These are phyloP conservation scores for Junonia oenone DNA, from an alignment of 2,888 invertebrate genomes.

Conservation along the genomic window DNA sequence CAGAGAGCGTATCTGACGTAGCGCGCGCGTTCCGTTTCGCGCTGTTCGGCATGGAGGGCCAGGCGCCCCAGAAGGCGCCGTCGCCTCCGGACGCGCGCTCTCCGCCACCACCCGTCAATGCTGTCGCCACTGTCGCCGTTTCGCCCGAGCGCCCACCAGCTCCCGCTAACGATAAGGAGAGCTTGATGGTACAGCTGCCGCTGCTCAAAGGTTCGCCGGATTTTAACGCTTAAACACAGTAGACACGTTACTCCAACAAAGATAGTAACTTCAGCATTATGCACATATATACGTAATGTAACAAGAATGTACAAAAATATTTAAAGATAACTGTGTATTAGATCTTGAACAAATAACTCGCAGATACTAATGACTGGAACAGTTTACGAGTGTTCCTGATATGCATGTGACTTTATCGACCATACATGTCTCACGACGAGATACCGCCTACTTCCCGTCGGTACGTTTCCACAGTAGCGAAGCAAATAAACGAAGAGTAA, in stretches of 20 bases:
- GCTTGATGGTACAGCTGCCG: constrained; percentile 73
- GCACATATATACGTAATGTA: background rate
- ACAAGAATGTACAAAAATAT: background rate
- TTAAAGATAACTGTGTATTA: background rate
- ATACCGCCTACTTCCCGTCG: constrained; percentile 24
- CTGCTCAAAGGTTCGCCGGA: constrained; percentile 71
- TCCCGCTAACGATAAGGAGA: constrained; percentile 61
- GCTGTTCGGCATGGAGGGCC: constrained; percentile 64
- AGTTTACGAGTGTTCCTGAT: background rate
- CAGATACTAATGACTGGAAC: background rate
- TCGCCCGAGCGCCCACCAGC: constrained; percentile 55
- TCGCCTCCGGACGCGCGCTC: constrained; percentile 68
- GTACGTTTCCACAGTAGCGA: background rate
- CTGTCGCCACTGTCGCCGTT: constrained; percentile 39
- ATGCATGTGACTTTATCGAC: constrained; percentile 28
- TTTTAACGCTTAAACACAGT: no score
- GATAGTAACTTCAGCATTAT: no score
- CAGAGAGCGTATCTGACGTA: constrained; percentile 70
- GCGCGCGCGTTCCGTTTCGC: constrained; percentile 74
- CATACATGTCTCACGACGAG: constrained; percentile 21
- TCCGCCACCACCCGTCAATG: constrained; percentile 52
- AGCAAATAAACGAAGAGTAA: background rate
- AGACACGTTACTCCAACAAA: no score
- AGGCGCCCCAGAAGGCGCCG: constrained; percentile 60
- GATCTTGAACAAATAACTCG: background rate